A percentile compares a stretch with the other conserved stretches of the same genome.
phyloP scores from a whole-genome alignment of 2,797 vertebrate genomes.

The Odontamblyopus rebecca region DNA sequence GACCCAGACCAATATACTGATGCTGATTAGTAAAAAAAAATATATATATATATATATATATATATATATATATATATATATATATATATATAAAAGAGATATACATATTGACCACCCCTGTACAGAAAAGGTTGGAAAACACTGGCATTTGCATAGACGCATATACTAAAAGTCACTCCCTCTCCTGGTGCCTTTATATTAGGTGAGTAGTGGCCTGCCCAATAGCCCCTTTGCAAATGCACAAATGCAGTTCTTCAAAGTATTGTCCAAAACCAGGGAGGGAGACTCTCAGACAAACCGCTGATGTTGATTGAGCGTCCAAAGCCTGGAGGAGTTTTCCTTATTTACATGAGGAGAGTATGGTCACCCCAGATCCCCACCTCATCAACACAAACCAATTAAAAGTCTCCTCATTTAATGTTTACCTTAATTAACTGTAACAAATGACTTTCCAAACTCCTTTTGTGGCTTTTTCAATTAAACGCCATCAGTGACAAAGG shows the following conservation, averaged over 20 bases:
- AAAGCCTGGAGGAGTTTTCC: constrained; percentile 66
- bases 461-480: constrained; percentile 74
- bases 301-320: constrained; percentile 31
- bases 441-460: constrained; percentile 71
- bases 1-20: too few relatives aligned
- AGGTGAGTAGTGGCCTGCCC: background rate
- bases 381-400: constrained; percentile 80
- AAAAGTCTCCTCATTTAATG: constrained; percentile 77
- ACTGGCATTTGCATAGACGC: too few relatives aligned
- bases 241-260: background rate
- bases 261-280: background rate
- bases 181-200: background rate
- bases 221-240: background rate
- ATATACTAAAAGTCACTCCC: background rate
- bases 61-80: too few relatives aligned
- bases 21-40: too few relatives aligned
- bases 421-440: constrained; percentile 79
- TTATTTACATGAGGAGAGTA: constrained; percentile 77
- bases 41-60: too few relatives aligned
- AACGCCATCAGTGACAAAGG: constrained; percentile 63
- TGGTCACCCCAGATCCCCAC: constrained; percentile 74
- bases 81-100: too few relatives aligned
- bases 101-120: too few relatives aligned
- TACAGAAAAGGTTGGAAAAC: too few relatives aligned
- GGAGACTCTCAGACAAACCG: background rate